Evolutionary conservation across 2,888 invertebrate species (phyloP), one percentile per base, ranked within the genome.

Genomic region (Allacma fusca): DNA sequence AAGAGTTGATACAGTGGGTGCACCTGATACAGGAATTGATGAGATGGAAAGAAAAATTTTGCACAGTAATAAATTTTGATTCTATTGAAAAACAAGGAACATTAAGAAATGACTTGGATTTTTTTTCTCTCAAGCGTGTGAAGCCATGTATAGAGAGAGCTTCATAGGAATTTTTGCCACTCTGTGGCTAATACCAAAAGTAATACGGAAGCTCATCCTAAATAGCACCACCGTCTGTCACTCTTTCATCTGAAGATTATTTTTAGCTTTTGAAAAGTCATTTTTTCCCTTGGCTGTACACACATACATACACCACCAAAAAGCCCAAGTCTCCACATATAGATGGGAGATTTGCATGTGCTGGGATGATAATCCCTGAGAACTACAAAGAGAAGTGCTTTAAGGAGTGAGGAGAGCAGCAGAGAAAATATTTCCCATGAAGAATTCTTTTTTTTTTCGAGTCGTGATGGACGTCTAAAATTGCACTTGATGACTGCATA

Each of bases 391-490:
- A 4, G 34, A 34, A 34, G 34, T 34, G 9, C 34, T 34, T 34
- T 34, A 9, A 34, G 34, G 34, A 34, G 34, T 34, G 26, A 50
- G 26, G 16, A 50, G 29, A 44, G 26, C 16, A 23, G 13, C 7
- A 23, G 23, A 62, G 23, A 26, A 62, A 62, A 62, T 40, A 75
- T 65, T 75, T 75, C 75, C 75, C 75, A 75, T 75, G 75, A 65
- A 75, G 44, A 75, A 75, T 75, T 65, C 64, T 67, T 73, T 68
- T 65, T 19, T 19, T 65, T 23, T 29, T 68, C 34, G 16, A 62
- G 59, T 75, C 72, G 75, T 75, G 75, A 75, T 75, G 75, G 75
- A 75, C 75, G 75, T 75, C 29, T 68, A 67, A 75, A 75, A 75
- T 75, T 75, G 75, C 75, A 75, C 75, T 75, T 75, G 72, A 72